A percentile compares a stretch with the other conserved stretches of the same genome.
phyloP scores from a whole-genome alignment of 1,140 invertebrate genomes.

The Thaumatotibia leucotreta region DNA sequence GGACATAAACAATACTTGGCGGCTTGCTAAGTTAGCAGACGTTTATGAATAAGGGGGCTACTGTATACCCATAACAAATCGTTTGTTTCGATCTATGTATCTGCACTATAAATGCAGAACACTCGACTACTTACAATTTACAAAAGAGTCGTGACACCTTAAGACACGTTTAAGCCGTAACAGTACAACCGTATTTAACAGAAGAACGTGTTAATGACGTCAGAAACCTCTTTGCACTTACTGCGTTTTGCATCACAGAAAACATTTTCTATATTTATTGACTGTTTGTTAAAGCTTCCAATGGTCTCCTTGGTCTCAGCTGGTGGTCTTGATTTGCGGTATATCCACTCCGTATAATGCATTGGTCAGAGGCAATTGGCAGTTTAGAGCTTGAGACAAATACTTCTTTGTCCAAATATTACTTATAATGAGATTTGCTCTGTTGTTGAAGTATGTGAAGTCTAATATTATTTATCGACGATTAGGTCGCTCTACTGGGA shows the following conservation, averaged over 20 bases:
- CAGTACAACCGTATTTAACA: not conserved
- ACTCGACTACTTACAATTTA: not conserved
- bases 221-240: not conserved
- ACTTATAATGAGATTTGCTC: no score
- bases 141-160: not conserved
- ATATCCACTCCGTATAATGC: not conserved
- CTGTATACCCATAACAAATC: no score
- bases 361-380: not conserved
- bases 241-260: not conserved
- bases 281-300: not conserved
- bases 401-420: no score
- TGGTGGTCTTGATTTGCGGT: not conserved
- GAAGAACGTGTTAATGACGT: not conserved
- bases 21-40: no score
- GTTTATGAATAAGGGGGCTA: no score
- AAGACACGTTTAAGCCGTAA: not conserved
- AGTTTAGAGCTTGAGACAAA: no score
- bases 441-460: no score
- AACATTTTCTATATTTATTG: not conserved
- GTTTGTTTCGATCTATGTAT: not conserved
- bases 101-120: not conserved
- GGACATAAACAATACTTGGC: no score
- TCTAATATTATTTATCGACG: no score
- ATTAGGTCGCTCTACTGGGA: no score
- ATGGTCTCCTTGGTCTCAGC: not conserved